phyloP scores from a whole-genome alignment of 2,888 invertebrate genomes.

The Eremobia ochroleuca region DNA sequence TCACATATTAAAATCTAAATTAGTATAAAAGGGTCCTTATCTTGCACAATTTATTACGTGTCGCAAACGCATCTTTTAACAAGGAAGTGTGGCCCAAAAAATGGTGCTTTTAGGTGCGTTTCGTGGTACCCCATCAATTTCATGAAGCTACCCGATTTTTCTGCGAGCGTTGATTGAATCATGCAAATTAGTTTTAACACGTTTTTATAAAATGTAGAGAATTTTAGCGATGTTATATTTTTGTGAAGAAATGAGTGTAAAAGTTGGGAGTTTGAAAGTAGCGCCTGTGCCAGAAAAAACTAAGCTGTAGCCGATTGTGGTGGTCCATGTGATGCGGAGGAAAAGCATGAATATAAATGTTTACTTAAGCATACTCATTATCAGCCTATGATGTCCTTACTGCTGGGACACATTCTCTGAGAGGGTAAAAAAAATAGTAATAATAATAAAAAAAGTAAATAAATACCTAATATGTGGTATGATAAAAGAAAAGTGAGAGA shows the following conservation, averaged over 20 bases:
- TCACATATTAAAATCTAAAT: conserved; percentile 37
- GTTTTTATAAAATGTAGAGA: conserved; percentile 34
- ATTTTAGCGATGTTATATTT: conserved; percentile 42
- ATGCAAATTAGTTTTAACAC: conserved; percentile 64
- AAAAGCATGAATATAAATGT: too few species aligned
- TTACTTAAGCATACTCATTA: too few species aligned
- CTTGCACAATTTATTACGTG: conserved; percentile 33
- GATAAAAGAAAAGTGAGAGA: background rate
- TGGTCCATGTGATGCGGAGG: background rate
- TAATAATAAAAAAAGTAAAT: too few species aligned
- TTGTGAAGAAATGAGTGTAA: background rate
- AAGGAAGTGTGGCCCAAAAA: conserved; percentile 52
- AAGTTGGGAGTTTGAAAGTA: background rate
- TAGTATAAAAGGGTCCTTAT: conserved; percentile 15
- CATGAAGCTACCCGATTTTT: conserved; percentile 67
- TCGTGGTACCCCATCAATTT: conserved; percentile 69
- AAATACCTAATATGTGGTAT: too few species aligned
- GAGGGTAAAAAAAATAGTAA: too few species aligned
- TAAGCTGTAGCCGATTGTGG: background rate
- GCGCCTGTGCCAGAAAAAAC: background rate
- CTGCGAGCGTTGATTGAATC: conserved; percentile 65
- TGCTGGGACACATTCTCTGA: too few species aligned
- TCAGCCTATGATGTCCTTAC: too few species aligned
- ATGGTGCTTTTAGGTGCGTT: conserved; percentile 69
- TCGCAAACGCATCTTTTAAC: conserved; percentile 38